These are phyloP conservation scores for Scaptomyza reducta DNA, from an alignment of 2,888 invertebrate species.

Conservation along the genomic window DNA sequence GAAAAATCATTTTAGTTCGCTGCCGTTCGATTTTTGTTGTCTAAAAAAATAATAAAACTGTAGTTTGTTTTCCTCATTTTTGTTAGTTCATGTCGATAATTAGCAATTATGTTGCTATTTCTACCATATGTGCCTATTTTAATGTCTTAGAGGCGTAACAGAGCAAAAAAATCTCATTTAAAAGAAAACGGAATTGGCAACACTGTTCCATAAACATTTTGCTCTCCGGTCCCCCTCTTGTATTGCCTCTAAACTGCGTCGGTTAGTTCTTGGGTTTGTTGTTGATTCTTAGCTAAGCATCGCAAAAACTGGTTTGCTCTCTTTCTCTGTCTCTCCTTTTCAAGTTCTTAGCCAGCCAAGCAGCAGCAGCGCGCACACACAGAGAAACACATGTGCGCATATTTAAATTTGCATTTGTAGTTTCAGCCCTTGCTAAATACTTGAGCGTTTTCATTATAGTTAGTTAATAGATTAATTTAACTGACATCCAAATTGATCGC, in stretches of 20 bases:
- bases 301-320: conserved; percentile 52
- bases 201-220: conserved; percentile 30
- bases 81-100: background rate
- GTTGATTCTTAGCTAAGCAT: conserved; percentile 55
- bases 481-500: conserved; percentile 47
- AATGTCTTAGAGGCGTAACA: background rate
- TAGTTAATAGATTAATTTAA: conserved; percentile 48
- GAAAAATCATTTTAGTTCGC: background rate
- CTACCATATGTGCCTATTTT: background rate
- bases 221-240: conserved; percentile 37
- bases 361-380: conserved; percentile 35
- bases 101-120: background rate
- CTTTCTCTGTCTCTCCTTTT: conserved; percentile 13
- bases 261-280: conserved; percentile 33
- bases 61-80: background rate
- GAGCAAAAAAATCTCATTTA: background rate
- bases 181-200: conserved; percentile 6
- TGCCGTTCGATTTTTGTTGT: background rate
- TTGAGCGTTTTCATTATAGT: conserved; percentile 41
- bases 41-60: background rate
- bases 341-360: conserved; percentile 43
- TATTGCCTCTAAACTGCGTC: conserved; percentile 21
- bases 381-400: conserved; percentile 19
- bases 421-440: conserved; percentile 28
- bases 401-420: conserved; percentile 35